Conservation (phyloP, 2,888 invertebrate species). For the Harpalus rubripes region DNA sequence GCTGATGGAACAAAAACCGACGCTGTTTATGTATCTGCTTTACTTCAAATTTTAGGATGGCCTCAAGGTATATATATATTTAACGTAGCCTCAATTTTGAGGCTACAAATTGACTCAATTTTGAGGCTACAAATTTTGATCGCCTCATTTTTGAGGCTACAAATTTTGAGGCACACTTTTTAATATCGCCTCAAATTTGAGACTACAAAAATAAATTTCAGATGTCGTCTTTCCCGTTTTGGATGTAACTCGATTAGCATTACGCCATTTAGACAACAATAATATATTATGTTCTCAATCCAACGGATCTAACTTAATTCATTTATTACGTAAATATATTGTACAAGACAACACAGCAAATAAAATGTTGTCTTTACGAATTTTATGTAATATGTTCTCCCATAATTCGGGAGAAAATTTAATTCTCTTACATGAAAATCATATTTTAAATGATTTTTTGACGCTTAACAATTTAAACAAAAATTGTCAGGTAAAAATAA, state of each 20-base stretch:
- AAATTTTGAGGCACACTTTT: too few relatives aligned
- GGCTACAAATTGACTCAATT: background rate
- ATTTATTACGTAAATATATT: slow-evolving; percentile 73
- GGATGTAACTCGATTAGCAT: slow-evolving; percentile 91
- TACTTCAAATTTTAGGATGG: slow-evolving; percentile 86
- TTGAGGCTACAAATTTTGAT: background rate
- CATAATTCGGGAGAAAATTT: slow-evolving; percentile 84
- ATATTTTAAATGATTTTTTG: slow-evolving; percentile 79
- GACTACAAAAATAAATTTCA: slow-evolving; percentile 73
- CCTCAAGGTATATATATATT: slow-evolving; percentile 83
- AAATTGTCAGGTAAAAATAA: slow-evolving; percentile 81
- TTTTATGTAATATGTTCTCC: slow-evolving; percentile 89
- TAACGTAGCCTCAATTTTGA: background rate
- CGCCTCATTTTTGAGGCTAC: background rate
- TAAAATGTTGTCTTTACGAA: slow-evolving; percentile 89
- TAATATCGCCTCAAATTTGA: background rate
- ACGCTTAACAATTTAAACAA: slow-evolving; percentile 80
- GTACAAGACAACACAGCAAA: slow-evolving; percentile 78
- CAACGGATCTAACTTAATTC: slow-evolving; percentile 72
- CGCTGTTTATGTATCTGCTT: slow-evolving; percentile 75
- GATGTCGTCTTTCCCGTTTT: slow-evolving; percentile 93
- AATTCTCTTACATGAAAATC: slow-evolving; percentile 80
- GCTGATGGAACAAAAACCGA: slow-evolving; percentile 77
- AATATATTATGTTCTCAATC: slow-evolving; percentile 80
- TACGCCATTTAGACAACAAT: slow-evolving; percentile 80